These are phyloP conservation scores for Eciton burchellii DNA, from an alignment of 1,140 invertebrate species.

Conservation along the genomic window DNA sequence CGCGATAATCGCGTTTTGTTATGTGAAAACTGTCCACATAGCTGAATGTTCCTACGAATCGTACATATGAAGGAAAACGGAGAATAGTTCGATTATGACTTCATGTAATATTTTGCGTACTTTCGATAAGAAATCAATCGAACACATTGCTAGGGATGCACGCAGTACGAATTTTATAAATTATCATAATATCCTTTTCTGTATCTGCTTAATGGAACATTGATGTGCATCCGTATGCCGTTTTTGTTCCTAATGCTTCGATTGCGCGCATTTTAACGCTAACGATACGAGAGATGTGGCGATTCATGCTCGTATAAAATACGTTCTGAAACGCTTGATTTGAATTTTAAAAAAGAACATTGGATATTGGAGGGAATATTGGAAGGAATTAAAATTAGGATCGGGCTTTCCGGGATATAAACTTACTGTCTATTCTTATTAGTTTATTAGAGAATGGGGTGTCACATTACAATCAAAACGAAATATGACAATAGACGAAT, in stretches of 20 bases:
- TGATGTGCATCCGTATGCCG: neutral
- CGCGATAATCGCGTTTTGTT: conserved; percentile 23
- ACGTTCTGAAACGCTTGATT: neutral
- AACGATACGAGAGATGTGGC: neutral
- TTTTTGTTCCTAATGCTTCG: conserved; percentile 48
- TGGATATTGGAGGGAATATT: too few species aligned
- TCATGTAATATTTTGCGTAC: conserved; percentile 67
- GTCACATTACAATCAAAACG: conserved; percentile 52
- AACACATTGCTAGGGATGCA: conserved; percentile 41
- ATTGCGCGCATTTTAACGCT: conserved; percentile 11
- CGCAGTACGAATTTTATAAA: conserved; percentile 3
- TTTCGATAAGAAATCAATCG: conserved; percentile 66
- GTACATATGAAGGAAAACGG: conserved; percentile 47
- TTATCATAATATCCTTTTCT: conserved; percentile 29
- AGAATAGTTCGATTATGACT: conserved; percentile 55
- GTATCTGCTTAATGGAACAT: conserved; percentile 5
- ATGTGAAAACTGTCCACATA: conserved; percentile 62
- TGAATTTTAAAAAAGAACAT: conserved; percentile 16
- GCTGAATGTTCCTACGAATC: conserved; percentile 73
- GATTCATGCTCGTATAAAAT: neutral
- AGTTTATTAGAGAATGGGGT: conserved; percentile 6
- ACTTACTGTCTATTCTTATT: conserved; percentile 41
- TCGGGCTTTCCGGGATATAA: neutral
- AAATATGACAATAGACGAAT: conserved; percentile 40
- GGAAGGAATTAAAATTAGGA: conserved; percentile 22